Percentiles rank a stretch among this genome's conserved stretches.
These are phyloP conservation scores for Melieria crassipennis DNA, from an alignment of 2,888 invertebrate species.

Conservation along the genomic window DNA sequence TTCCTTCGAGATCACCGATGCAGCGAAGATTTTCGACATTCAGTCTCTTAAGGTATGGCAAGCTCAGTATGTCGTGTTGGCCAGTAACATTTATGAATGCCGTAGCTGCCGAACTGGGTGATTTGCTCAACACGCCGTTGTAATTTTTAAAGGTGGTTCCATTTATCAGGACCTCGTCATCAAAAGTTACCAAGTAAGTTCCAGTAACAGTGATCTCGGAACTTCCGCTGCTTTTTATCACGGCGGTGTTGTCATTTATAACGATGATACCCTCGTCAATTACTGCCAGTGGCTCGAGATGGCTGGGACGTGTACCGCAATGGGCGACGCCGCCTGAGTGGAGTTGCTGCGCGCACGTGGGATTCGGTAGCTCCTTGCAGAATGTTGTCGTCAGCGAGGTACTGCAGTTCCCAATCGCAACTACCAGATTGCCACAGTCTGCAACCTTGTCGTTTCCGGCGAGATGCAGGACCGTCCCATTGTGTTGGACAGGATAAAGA, in stretches of 20 bases:
- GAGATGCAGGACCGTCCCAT: slow-evolving; percentile 19
- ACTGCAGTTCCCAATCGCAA: slow-evolving; percentile 23
- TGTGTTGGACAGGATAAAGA: slow-evolving; percentile 26
- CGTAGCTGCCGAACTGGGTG: not conserved
- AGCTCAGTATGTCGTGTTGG: slow-evolving; percentile 6
- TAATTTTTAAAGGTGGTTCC: slow-evolving; percentile 1
- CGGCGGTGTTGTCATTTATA: slow-evolving; percentile 12
- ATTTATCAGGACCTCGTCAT: not conserved
- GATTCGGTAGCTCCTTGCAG: slow-evolving; percentile 6
- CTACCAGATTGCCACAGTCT: slow-evolving; percentile 12
- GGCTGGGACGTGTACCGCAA: slow-evolving; percentile 26
- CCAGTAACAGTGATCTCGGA: not conserved
- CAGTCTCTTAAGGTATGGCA: slow-evolving; percentile 4
- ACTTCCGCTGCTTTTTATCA: slow-evolving; percentile 9
- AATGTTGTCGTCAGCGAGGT: slow-evolving; percentile 20
- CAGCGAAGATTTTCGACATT: slow-evolving; percentile 1
- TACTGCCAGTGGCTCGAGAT: slow-evolving; percentile 22
- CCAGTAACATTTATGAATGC: not conserved
- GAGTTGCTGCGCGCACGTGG: slow-evolving; percentile 11
- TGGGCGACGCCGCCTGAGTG: slow-evolving; percentile 24
- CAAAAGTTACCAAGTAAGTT: not conserved
- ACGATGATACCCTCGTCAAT: slow-evolving; percentile 6
- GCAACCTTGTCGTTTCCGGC: slow-evolving; percentile 17
- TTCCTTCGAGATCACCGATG: slow-evolving; percentile 3
- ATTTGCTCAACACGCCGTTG: not conserved